Evolutionary conservation across 1,140 invertebrate genomes (phyloP).

Genomic region (Brachionus calyciflorus): DNA sequence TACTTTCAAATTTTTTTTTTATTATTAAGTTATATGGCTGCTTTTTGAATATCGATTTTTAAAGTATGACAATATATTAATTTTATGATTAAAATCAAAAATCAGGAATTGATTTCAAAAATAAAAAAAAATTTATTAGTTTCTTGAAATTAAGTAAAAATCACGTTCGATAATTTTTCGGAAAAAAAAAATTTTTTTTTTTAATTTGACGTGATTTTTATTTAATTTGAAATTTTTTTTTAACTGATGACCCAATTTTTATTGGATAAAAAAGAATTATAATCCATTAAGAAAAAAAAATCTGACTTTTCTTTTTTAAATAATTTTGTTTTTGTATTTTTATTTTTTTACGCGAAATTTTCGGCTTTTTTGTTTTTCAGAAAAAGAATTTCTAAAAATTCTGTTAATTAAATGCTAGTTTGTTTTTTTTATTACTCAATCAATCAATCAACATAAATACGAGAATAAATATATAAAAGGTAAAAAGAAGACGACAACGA

Average conservation of each 20-base stretch:
- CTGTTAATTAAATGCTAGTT: slow-evolving; percentile 41
- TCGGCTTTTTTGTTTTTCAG: slow-evolving; percentile 13
- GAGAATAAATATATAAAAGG: neutral
- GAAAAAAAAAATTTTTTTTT: too few species aligned
- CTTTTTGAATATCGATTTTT: slow-evolving; percentile 24
- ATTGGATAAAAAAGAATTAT: neutral
- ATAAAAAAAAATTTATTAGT: slow-evolving; percentile 37
- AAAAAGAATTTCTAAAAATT: neutral
- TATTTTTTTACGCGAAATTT: too few species aligned
- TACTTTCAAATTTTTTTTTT: neutral
- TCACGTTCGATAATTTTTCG: neutral
- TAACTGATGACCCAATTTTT: slow-evolving; percentile 18
- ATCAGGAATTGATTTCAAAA: slow-evolving; percentile 41
- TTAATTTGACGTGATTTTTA: slow-evolving; percentile 17
- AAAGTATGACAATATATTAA: slow-evolving; percentile 24
- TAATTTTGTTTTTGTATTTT: too few species aligned
- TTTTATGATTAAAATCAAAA: neutral
- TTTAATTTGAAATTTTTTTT: neutral
- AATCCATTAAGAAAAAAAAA: slow-evolving; percentile 32
- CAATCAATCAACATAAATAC: slow-evolving; percentile 25
- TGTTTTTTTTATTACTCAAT: slow-evolving; percentile 45
- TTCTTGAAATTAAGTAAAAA: slow-evolving; percentile 10
- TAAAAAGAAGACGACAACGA: neutral
- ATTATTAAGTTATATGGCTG: slow-evolving; percentile 4
- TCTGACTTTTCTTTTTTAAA: too few species aligned